A percentile compares a stretch with the other conserved stretches of the same genome.
These are phyloP conservation scores for Archips xylosteana DNA, from an alignment of 2,888 invertebrate genomes.

Conservation along the genomic window DNA sequence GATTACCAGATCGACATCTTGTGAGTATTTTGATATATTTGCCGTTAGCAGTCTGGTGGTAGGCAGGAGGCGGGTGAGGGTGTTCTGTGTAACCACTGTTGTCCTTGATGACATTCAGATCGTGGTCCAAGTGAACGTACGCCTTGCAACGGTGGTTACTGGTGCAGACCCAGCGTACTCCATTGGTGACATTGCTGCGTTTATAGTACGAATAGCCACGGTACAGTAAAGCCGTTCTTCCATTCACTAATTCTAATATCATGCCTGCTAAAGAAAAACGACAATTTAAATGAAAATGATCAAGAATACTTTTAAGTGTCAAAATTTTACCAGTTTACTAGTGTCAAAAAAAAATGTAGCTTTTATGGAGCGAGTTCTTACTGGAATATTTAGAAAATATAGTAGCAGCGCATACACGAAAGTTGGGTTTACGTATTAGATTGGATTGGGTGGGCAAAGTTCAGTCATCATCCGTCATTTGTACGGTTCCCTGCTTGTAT, in stretches of 20 bases:
- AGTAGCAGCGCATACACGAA: too few species aligned
- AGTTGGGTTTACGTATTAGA: too few species aligned
- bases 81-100: background rate
- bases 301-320: too few species aligned
- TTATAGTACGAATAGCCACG: conserved; percentile 22
- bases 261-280: too few species aligned
- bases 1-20: background rate
- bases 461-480: too few species aligned
- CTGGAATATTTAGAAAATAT: too few species aligned
- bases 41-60: conserved; percentile 5
- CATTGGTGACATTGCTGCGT: conserved; percentile 12
- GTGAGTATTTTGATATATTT: background rate
- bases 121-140: conserved; percentile 20
- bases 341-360: too few species aligned
- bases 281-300: too few species aligned
- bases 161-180: conserved; percentile 29
- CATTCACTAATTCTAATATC: conserved; percentile 14
- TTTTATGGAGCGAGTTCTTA: too few species aligned
- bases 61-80: conserved; percentile 11
- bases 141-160: conserved; percentile 18
- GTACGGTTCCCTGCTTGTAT: too few species aligned
- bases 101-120: conserved; percentile 4
- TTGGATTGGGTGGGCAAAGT: too few species aligned
- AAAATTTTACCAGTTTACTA: too few species aligned
- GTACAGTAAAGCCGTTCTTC: background rate